Evolutionary conservation across 2,888 invertebrate species (phyloP), one percentile per base, ranked within the genome.

Genomic region (Lampropteryx suffumata): DNA sequence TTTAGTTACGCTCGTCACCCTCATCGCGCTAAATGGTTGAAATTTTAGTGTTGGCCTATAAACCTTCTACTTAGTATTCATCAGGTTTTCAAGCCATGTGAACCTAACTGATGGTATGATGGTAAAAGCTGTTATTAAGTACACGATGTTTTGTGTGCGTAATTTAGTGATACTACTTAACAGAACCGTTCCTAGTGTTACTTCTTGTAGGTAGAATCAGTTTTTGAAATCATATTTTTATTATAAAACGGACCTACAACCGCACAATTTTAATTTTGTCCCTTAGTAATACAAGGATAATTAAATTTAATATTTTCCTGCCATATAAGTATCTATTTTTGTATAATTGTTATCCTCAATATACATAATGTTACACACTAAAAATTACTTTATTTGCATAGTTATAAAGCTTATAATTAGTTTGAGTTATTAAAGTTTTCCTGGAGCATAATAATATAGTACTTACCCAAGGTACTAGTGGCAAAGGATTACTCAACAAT

Each of bases 221-320:
- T n/a, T n/a, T n/a, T n/a, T n/a, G n/a, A n/a, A n/a, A n/a, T n/a
- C n/a, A n/a, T 17, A 17, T 17, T 17, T 17, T 17, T 17, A 3
- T 2, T 17, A 3, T 17, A 17, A 17, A 4, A 17, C 17, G 17
- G 17, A 17, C 17, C 17, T 17, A 17, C 17, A 11, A 21, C 7
- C 21, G 10, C 21, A 40, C 11, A 1, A 35, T 41, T 41, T 47
- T 29, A 30, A 35, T 24, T 30, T 13, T n/a, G 26, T 35, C 10
- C 24, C 44, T 21, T 3, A 17, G 17, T 17, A 28, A 36, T 43
- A 14, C 8, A 34, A 52, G 42, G 42, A 47, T 36, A 48, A 42
- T 26, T 6, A 26, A 10, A 2, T 21, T n/a, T n/a, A 10, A 10
- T 12, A 42, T 26, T 30, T 11, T 30, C 13, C 28, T 7, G 0